phyloP scores from a whole-genome alignment of 2,113 vertebrate genomes.

The Cynoglossus semilaevis region DNA sequence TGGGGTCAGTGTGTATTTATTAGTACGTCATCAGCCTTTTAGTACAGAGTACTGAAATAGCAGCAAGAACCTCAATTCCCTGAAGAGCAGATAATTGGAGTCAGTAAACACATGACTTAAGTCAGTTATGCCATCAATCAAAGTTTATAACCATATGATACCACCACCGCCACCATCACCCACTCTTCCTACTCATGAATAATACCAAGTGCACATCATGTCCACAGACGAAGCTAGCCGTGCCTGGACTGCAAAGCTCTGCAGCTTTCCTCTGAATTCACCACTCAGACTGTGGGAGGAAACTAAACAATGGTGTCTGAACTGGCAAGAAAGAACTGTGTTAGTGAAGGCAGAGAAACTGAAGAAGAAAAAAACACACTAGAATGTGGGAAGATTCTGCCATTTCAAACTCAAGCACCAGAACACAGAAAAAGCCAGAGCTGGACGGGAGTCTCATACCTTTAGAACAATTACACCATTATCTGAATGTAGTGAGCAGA shows the following conservation, averaged over 20 bases:
- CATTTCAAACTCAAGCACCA: slow-evolving; percentile 28
- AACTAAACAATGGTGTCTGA: slow-evolving; percentile 55
- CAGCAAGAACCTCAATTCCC: not conserved
- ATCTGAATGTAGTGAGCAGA: slow-evolving; percentile 1
- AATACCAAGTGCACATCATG: slow-evolving; percentile 53
- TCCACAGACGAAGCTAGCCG: slow-evolving; percentile 46
- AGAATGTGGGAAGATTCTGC: slow-evolving; percentile 57
- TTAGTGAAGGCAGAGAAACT: slow-evolving; percentile 38
- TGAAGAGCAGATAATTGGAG: slow-evolving; percentile 5
- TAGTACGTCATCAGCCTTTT: slow-evolving; percentile 11
- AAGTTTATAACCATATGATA: slow-evolving; percentile 34
- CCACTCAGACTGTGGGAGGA: slow-evolving; percentile 55
- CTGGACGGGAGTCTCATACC: slow-evolving; percentile 11
- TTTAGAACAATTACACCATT: slow-evolving; percentile 46
- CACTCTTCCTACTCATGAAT: slow-evolving; percentile 44
- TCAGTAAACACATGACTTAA: slow-evolving; percentile 6
- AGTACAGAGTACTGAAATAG: slow-evolving; percentile 26
- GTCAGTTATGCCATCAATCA: slow-evolving; percentile 24
- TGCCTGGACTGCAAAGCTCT: slow-evolving; percentile 71
- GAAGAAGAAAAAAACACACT: slow-evolving; percentile 31
- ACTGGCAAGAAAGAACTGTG: slow-evolving; percentile 34
- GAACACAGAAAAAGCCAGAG: slow-evolving; percentile 13
- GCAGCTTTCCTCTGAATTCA: slow-evolving; percentile 58
- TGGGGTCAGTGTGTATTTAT: not conserved
- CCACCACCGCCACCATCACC: not conserved